Evolutionary conservation across 1,140 invertebrate species (phyloP), one percentile per base, ranked within the genome.

Genomic region (Zaprionus capensis): DNA sequence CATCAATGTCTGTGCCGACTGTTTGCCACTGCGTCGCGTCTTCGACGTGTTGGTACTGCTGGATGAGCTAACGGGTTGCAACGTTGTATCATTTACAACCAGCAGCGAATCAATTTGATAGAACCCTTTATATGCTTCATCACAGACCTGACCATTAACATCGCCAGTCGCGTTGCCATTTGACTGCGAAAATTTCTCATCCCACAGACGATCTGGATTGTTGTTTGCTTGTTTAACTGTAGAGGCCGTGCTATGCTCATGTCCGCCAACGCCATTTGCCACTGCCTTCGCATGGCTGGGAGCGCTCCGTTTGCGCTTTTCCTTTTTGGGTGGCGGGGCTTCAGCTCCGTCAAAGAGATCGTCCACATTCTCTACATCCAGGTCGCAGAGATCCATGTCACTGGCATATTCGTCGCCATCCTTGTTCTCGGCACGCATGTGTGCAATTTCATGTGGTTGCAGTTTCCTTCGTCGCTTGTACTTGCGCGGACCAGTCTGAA

Each of bases 401-500:
- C 81, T 87, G 41, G 41, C 66, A 26, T 81, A 87, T 4, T 88
- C 84, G 0, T 87, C 84, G 1, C 49, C 70, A 15, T 88, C 78
- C 56, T 83, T 78, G 58, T 72, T 46, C 69, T 92, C 85, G 17
- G 87, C 81, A 0, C 93, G 84, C 68, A 94, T 86, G n/a, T 93
- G 68, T 22, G 94, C 93, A 22, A 94, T 77, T 63, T 95, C 95
- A 72, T 95, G 94, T 1, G 94, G 93, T 72, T 96, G 96, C 6
- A 96, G 80, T 91, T 97, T 97, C 51, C 96, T 94, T 53, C 96
- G 94, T 1, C 96, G 94, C 91, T 97, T 97, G 80, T 97, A 97
- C 80, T 97, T 97, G 0, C 96, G 94, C 0, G 96, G 96, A 4
- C 96, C 96, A 34, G 94, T 94, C 94, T 94, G 82, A 78, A 36